Conservation (phyloP, 2,113 vertebrate species). For the Candoia aspera region DNA sequence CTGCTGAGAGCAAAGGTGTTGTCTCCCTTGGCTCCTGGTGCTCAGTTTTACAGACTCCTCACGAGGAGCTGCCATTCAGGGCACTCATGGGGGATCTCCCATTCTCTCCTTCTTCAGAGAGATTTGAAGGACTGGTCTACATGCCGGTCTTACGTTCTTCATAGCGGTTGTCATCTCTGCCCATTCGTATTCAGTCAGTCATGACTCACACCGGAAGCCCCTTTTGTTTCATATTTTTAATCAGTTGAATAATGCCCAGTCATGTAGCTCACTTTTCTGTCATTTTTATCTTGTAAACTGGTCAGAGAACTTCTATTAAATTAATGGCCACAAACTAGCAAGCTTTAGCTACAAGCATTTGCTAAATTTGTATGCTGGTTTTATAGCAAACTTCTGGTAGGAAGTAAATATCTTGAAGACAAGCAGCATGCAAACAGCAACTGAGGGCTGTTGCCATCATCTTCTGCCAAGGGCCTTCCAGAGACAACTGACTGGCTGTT, state of each 20-base stretch:
- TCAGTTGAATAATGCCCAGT: not conserved
- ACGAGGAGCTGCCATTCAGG: not conserved
- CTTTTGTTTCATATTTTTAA: not conserved
- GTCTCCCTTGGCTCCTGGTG: not conserved
- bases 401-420: not conserved
- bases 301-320: not conserved
- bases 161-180: not conserved
- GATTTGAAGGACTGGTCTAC: not conserved
- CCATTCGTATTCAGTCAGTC: not conserved
- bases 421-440: not conserved
- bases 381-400: not conserved
- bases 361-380: not conserved
- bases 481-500: not conserved
- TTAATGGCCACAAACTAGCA: not conserved
- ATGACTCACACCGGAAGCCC: not conserved
- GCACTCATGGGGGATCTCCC: not conserved
- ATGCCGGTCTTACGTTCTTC: not conserved
- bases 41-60: not conserved
- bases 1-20: not conserved
- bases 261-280: not conserved
- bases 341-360: not conserved
- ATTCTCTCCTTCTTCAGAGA: not conserved
- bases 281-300: not conserved
- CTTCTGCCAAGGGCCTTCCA: not conserved
- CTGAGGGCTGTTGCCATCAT: not conserved